Conservation (phyloP, 2,797 vertebrate species). For the Diceros bicornis region DNA sequence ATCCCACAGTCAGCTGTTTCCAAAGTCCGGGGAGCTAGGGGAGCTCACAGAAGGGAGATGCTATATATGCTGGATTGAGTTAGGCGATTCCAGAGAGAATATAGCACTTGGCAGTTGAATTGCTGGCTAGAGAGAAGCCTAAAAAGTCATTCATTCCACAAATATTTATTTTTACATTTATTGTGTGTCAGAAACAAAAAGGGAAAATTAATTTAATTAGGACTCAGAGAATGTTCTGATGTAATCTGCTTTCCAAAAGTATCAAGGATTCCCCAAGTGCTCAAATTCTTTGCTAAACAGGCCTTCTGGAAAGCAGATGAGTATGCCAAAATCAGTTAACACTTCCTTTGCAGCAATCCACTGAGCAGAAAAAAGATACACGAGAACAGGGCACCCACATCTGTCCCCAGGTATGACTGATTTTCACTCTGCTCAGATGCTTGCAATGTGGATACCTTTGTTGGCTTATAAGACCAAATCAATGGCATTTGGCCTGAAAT, state of each 20-base stretch:
- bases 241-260: conserved; percentile 56
- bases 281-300: conserved; percentile 27
- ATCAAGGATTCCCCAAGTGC: conserved; percentile 40
- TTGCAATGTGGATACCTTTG: not conserved
- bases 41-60: not conserved
- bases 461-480: not conserved
- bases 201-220: conserved; percentile 64
- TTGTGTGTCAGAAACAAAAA: conserved; percentile 41
- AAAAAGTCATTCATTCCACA: conserved; percentile 5
- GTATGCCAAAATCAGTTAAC: conserved; percentile 53
- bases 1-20: not conserved
- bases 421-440: conserved; percentile 27
- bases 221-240: conserved; percentile 39
- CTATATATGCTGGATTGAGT: not conserved
- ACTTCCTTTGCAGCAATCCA: conserved; percentile 34
- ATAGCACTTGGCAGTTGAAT: not conserved
- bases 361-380: conserved; percentile 17
- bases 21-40: not conserved
- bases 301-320: conserved; percentile 28
- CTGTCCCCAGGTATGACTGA: conserved; percentile 16
- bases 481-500: not conserved
- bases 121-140: not conserved
- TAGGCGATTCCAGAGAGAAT: not conserved
- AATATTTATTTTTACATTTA: conserved; percentile 69
- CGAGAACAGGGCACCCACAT: not conserved